phyloP scores from a whole-genome alignment of 2,113 vertebrate species.

The Antigone vipio region DNA sequence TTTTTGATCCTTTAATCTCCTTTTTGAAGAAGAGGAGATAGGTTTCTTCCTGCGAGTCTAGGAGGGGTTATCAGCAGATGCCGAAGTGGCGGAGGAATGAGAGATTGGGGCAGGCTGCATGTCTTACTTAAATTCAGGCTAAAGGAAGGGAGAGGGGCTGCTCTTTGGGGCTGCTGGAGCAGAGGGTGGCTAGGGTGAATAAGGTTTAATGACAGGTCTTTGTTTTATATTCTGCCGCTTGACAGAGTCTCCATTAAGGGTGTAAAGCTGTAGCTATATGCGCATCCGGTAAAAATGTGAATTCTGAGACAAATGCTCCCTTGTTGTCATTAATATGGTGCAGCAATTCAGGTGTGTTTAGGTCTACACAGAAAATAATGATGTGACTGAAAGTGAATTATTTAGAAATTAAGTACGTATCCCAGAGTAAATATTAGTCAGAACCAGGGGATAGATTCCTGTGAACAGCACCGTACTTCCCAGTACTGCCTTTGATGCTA shows the following conservation, averaged over 20 bases:
- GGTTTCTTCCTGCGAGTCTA: background rate
- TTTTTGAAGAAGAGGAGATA: background rate
- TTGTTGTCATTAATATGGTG: background rate
- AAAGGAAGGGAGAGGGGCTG: background rate
- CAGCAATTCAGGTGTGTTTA: background rate
- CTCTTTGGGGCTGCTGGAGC: background rate
- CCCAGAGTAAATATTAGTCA: background rate
- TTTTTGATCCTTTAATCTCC: constrained; percentile 11
- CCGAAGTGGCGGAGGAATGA: background rate
- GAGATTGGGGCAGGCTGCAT: background rate
- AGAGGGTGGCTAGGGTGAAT: background rate
- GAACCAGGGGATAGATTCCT: background rate
- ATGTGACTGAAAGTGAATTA: background rate
- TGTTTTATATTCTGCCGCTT: background rate
- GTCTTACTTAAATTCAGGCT: background rate
- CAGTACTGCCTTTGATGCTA: background rate
- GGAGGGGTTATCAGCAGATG: background rate
- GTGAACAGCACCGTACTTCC: background rate
- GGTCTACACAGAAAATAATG: background rate
- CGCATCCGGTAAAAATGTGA: background rate
- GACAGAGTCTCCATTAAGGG: background rate
- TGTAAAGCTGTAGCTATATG: background rate
- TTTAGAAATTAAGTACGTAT: background rate
- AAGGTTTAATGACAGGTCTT: background rate
- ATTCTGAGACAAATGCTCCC: background rate